Evolutionary conservation across 2,797 vertebrate species (phyloP), one percentile per base, ranked within the genome.

Genomic region (Moxostoma hubbsi): DNA sequence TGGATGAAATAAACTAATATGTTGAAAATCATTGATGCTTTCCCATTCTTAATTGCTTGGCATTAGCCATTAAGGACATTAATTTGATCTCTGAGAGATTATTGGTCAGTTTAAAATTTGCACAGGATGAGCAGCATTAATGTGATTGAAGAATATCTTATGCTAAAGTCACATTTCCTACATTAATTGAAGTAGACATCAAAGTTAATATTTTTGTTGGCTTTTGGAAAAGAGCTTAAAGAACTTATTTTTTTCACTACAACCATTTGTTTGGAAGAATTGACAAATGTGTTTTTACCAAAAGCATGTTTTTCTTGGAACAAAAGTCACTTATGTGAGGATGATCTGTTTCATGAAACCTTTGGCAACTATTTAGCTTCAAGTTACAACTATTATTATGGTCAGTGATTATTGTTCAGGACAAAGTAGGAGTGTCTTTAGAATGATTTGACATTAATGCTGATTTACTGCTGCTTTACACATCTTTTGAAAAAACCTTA

Each of bases 1-100:
- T 93, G 89, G 87, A 92, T 86, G 80, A 91, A 93, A 94, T 93
- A 93, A 93, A 94, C 89, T 92, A 91, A 93, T 91, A 79, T 90
- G 87, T 93, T 91, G 90, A 86, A 90, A 82, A 83, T 69, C 46
- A n/a, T 75, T 7, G 15, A 16, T 73, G 79, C 63, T 75, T 64
- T 46, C 47, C 9, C 55, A 55, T 83, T 13, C 74, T 72, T n/a
- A 36, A 11, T 59, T 64, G 24, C 1, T 47, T 47, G 2, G 53
- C 15, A 2, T 18, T 9, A 11, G 18, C 8, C 11, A 55, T n/a
- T 5, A 55, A 6, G 11, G 46, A 65, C 15, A 12, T 13, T 65
- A 0, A 2, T 64, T 55, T 65, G 13, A 54, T 64, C n/a, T 54
- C 6, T 54, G 4, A 54, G 53, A 54, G 18, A 55, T 55, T 18